Percentiles rank a stretch among this genome's conserved stretches.
phyloP scores from a whole-genome alignment of 2,888 invertebrate genomes.

The Platycheirus albimanus region DNA sequence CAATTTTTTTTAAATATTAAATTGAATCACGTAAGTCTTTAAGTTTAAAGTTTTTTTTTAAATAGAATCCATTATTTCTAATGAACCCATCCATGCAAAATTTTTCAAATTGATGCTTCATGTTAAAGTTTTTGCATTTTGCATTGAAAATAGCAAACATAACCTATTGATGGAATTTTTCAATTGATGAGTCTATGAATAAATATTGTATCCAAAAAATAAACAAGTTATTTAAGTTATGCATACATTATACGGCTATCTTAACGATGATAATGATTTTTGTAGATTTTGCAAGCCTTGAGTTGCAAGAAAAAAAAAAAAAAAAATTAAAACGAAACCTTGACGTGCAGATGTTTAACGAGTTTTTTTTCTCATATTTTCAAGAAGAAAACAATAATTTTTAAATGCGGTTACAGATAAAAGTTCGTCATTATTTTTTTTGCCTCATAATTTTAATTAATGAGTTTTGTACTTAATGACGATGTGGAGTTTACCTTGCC shows the following conservation, averaged over 20 bases:
- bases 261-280: neutral
- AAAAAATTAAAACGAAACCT: slow-evolving; percentile 14
- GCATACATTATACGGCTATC: slow-evolving; percentile 18
- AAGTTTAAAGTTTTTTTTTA: too few species aligned
- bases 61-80: too few species aligned
- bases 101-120: neutral
- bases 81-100: neutral
- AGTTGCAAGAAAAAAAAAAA: neutral
- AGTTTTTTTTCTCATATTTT: slow-evolving; percentile 36
- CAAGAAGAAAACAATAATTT: slow-evolving; percentile 9
- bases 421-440: neutral
- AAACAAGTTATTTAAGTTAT: slow-evolving; percentile 17
- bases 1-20: too few species aligned
- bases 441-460: neutral
- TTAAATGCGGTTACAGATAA: neutral
- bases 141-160: neutral
- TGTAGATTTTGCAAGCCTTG: slow-evolving; percentile 37
- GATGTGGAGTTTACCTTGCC: slow-evolving; percentile 18
- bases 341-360: slow-evolving; percentile 35
- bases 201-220: too few species aligned
- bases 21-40: too few species aligned
- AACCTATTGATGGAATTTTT: neutral
- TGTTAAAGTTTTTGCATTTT: neutral
- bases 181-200: neutral
- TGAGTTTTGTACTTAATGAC: neutral